Percentiles rank a stretch among this genome's conserved stretches.
phyloP scores from a whole-genome alignment of 2,888 invertebrate species.

The Lasioglossum oenotherae region DNA sequence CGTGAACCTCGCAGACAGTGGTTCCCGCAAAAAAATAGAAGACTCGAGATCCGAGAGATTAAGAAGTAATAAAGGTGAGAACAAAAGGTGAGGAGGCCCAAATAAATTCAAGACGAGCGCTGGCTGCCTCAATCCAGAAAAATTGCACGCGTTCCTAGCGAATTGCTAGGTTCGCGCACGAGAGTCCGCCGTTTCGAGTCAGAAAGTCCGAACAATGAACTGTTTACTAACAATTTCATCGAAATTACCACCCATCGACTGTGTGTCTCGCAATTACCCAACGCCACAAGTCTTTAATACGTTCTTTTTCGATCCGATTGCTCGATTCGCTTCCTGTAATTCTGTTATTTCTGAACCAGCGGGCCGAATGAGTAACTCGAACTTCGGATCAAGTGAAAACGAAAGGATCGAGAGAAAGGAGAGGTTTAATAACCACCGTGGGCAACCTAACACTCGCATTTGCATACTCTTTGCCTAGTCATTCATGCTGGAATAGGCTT shows the following conservation, averaged over 20 bases:
- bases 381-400: conserved; percentile 2
- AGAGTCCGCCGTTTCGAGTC: not conserved
- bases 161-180: conserved; percentile 17
- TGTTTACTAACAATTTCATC: not conserved
- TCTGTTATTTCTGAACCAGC: not conserved
- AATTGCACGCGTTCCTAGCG: not conserved
- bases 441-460: not conserved
- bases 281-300: not conserved
- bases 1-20: too few relatives aligned
- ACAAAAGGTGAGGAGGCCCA: not conserved
- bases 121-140: not conserved
- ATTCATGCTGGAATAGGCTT: not conserved
- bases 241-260: not conserved
- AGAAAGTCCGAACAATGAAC: not conserved
- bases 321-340: not conserved
- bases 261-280: not conserved
- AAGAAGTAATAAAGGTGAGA: not conserved
- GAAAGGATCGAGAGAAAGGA: conserved; percentile 3
- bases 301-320: not conserved
- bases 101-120: not conserved
- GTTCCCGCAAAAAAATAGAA: not conserved
- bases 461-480: conserved; percentile 1
- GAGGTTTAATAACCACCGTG: not conserved
- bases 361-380: not conserved
- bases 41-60: not conserved